Evolutionary conservation across 1,140 invertebrate species (phyloP), one percentile per base, ranked within the genome.

Genomic region (Drosophila kikkawai): DNA sequence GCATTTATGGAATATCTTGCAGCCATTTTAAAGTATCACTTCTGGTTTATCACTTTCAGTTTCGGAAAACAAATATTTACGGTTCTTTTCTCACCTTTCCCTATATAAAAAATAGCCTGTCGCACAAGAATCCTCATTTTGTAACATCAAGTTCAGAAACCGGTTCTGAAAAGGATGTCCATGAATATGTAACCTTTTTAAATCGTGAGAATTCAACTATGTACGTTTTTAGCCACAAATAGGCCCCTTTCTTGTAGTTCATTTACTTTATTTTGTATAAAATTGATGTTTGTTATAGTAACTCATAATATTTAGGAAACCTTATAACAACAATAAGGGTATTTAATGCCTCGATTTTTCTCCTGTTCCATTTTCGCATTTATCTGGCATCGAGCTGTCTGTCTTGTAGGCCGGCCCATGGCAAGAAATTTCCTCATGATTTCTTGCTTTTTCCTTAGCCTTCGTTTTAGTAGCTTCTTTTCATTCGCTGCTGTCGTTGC

Each of bases 341-440:
- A 44, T 44, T 51, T 9, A 2, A 19, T 4, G 15, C 7, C 7
- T 67, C 66, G 19, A 8, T 15, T 4, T 32, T 41, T 32, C 44
- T 42, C n/a, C n/a, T n/a, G 26, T 60, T 47, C 3, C 9, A 15
- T 29, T 63, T 53, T 68, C 39, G 37, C 74, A 61, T 75, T 79
- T 71, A 79, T 65, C 63, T 55, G 56, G 67, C 73, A 81, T 77
- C 61, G 50, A 53, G 32, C 19, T 55, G 51, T 68, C 61, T 77
- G 41, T 51, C 51, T 55, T 15, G 17, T 55, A 39, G 34, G 47
- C 44, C 47, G 22, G 42, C 36, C 50, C 59, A 48, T 29, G 48
- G n/a, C 32, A 47, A 55, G 47, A 41, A 76, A 56, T 15, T 29
- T 22, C 19, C 17, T 47, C 53, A 17, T 51, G 48, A 51, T 51